phyloP scores from a whole-genome alignment of 1,140 invertebrate species.

The Dendroctonus ponderosae region DNA sequence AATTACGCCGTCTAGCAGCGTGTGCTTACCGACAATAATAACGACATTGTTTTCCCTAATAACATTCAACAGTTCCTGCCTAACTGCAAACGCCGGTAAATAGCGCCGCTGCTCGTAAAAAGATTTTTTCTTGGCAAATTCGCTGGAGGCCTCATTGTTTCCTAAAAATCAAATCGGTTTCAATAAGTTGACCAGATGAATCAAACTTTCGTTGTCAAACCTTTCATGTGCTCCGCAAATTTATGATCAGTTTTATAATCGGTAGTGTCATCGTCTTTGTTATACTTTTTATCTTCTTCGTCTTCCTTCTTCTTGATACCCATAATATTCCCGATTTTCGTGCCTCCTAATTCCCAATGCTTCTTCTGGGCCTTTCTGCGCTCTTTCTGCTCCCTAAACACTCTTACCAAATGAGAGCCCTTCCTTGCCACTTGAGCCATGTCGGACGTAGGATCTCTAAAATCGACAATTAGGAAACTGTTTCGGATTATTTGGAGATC shows the following conservation, averaged over 20 bases:
- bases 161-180: slow-evolving; percentile 12
- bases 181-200: slow-evolving; percentile 28
- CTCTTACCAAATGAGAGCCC: slow-evolving; percentile 86
- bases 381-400: slow-evolving; percentile 95
- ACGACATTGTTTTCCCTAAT: slow-evolving; percentile 95
- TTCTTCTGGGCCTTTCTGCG: slow-evolving; percentile 94
- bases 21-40: slow-evolving; percentile 75
- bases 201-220: slow-evolving; percentile 30
- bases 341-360: slow-evolving; percentile 98
- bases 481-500: slow-evolving; percentile 34
- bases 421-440: slow-evolving; percentile 98
- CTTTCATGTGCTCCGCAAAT: slow-evolving; percentile 92
- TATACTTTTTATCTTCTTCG: slow-evolving; percentile 63
- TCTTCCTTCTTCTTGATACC: slow-evolving; percentile 85
- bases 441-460: slow-evolving; percentile 91
- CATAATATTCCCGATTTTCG: slow-evolving; percentile 96
- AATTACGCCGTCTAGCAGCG: background rate
- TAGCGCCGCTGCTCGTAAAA: slow-evolving; percentile 87
- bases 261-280: slow-evolving; percentile 60
- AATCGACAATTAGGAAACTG: slow-evolving; percentile 35
- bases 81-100: slow-evolving; percentile 93
- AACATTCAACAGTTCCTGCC: slow-evolving; percentile 89
- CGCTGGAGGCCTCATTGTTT: slow-evolving; percentile 69
- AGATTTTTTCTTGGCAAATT: slow-evolving; percentile 86
- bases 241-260: slow-evolving; percentile 89